phyloP scores from a whole-genome alignment of 2,797 vertebrate species.

The Hippopotamyrus pictus region DNA sequence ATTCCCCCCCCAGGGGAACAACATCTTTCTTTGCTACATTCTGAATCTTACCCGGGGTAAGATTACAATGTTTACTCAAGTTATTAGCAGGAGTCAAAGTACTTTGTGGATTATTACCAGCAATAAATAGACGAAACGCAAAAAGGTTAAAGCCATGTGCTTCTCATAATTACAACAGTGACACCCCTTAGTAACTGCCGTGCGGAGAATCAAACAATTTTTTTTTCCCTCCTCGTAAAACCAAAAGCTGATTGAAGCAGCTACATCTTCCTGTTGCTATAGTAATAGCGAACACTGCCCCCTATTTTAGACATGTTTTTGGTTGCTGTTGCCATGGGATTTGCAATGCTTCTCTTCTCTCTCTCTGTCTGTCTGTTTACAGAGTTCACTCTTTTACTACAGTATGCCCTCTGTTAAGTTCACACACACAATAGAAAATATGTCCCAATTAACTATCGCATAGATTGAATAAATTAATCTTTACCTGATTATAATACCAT shows the following conservation, averaged over 20 bases:
- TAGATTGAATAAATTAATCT: background rate
- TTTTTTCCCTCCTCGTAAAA: conserved; percentile 61
- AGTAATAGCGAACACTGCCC: conserved; percentile 79
- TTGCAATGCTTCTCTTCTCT: conserved; percentile 58
- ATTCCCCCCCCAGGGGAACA: conserved; percentile 5
- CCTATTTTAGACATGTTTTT: conserved; percentile 78
- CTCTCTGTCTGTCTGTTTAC: conserved; percentile 20
- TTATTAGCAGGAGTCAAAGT: conserved; percentile 12
- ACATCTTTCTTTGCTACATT: conserved; percentile 7
- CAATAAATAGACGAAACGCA: conserved; percentile 24
- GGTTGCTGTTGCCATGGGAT: conserved; percentile 80
- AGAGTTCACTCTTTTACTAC: conserved; percentile 7
- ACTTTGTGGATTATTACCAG: conserved; percentile 22
- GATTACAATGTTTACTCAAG: conserved; percentile 14
- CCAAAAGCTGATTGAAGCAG: conserved; percentile 58
- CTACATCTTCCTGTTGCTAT: conserved; percentile 74
- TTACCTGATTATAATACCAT: background rate
- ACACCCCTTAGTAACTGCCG: conserved; percentile 46
- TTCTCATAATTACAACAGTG: conserved; percentile 31
- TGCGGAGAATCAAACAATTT: conserved; percentile 49
- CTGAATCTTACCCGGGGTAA: conserved; percentile 10
- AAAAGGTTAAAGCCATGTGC: conserved; percentile 29
- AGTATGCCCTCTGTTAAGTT: background rate
- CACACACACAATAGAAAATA: background rate
- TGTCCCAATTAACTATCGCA: background rate